Percentiles rank a stretch among this genome's conserved stretches.
phyloP scores from a whole-genome alignment of 1,140 invertebrate species.

The Atta colombica region DNA sequence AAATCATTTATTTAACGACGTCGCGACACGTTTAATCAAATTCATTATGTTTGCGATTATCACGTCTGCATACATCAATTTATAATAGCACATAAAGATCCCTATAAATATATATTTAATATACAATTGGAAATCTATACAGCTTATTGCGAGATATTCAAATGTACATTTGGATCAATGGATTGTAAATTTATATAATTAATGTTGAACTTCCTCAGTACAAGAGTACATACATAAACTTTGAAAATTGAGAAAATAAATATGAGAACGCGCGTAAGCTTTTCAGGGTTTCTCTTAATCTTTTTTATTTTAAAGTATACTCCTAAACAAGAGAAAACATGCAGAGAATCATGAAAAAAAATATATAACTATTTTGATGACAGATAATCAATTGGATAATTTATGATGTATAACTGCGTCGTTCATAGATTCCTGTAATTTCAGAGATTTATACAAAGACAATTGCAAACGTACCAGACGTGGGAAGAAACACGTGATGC shows the following conservation, averaged over 20 bases:
- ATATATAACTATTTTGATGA: not conserved
- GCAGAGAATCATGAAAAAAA: not conserved
- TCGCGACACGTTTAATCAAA: not conserved
- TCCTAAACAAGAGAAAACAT: not conserved
- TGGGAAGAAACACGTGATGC: not conserved
- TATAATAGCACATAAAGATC: not conserved
- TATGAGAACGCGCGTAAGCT: not conserved
- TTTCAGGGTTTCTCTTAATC: not conserved
- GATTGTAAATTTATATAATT: not conserved
- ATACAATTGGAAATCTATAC: not conserved
- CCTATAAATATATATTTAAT: not conserved
- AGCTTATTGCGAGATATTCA: too few relatives aligned
- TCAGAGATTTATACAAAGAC: not conserved
- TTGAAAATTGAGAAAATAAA: not conserved
- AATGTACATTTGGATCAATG: not conserved
- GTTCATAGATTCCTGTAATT: not conserved
- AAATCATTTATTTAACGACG: too few relatives aligned
- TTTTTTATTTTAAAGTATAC: not conserved
- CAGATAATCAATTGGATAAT: not conserved
- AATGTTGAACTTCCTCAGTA: not conserved
- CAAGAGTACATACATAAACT: not conserved
- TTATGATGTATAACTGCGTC: not conserved
- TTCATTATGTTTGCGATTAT: not conserved
- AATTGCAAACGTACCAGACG: not conserved
- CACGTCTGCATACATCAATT: not conserved